Base-by-base conservation (phyloP, 2,113 vertebrate species). In the Gadus chalcogrammus region DNA sequence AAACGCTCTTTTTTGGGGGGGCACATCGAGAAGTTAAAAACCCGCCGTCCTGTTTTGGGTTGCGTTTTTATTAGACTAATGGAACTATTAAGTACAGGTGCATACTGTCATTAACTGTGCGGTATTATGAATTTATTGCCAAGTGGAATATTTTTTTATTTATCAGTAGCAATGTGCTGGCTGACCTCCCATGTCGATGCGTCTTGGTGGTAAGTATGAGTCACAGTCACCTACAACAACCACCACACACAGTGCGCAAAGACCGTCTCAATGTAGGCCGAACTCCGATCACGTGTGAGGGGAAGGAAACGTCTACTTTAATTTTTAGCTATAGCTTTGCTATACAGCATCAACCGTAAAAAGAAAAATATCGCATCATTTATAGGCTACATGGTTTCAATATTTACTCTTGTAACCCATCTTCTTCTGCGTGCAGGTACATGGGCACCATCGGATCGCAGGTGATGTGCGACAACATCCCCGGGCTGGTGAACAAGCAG, bases 391-490 rank as follows among this genome's bases (percentile, higher is more conserved):
- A 48, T 35, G 31, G 4, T 35, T 35, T 35, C 3, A 35, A 35
- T 35, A 35, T 35, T 35, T 7, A 7, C 11, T 5, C n/a, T 61
- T 61, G n/a, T 18, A 22, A 61, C 9, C 59, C 20, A 20, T 22
- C n/a, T 22, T 11, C 20, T 15, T 61, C 74, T 67, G 18, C 27
- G 53, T 70, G 73, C 88, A 95, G 94, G 94, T 94, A 94, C 92
- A 97, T 98, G 96, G 94, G 94, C 80, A 93, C 94, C 56, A 90
- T 96, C 72, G 94, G 94, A 75, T 94, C 94, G 24, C 94, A 94
- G 85, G 94, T 98, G 82, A 97, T 97, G 94, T 99, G 97, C 79
- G 94, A 99, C 93, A 97, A 99, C 82, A 93, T 98, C 78, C 97
- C 96, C 0, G 96, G 97, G 0, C 87, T 99, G 81, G 95, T 96